Conservation (phyloP, 2,888 invertebrate genomes). For the Himalopsyche tibetana region DNA sequence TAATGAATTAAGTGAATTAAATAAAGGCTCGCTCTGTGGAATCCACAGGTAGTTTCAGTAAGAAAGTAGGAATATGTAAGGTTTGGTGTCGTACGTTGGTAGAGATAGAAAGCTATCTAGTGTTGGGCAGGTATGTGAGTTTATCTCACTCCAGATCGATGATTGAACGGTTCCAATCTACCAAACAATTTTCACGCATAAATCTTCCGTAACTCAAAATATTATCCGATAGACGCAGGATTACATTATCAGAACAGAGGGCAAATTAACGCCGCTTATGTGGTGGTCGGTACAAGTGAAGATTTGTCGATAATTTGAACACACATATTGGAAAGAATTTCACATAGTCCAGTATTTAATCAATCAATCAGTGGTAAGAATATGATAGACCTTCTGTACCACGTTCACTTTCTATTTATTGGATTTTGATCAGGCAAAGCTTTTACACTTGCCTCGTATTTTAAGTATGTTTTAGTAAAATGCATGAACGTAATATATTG, state of each 20-base stretch:
- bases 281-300: slow-evolving; percentile 1
- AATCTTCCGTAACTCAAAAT: slow-evolving; percentile 37
- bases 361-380: too few relatives aligned
- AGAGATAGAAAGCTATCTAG: slow-evolving; percentile 20
- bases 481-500: too few relatives aligned
- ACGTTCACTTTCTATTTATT: too few relatives aligned
- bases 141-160: slow-evolving; percentile 60
- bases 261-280: slow-evolving; percentile 50
- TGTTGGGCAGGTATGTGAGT: slow-evolving; percentile 45
- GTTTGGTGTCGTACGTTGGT: not conserved
- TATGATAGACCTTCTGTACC: too few relatives aligned
- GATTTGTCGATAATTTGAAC: not conserved
- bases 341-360: too few relatives aligned
- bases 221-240: slow-evolving; percentile 55
- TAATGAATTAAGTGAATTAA: too few relatives aligned
- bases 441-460: too few relatives aligned
- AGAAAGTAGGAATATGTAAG: not conserved
- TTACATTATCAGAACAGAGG: slow-evolving; percentile 50
- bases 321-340: not conserved
- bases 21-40: too few relatives aligned
- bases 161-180: slow-evolving; percentile 56
- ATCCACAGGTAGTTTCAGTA: too few relatives aligned
- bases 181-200: slow-evolving; percentile 57
- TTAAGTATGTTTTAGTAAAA: too few relatives aligned
- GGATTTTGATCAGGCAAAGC: too few relatives aligned